Base-by-base conservation (phyloP, 2,888 invertebrate genomes). In the Ectemnius continuus region DNA sequence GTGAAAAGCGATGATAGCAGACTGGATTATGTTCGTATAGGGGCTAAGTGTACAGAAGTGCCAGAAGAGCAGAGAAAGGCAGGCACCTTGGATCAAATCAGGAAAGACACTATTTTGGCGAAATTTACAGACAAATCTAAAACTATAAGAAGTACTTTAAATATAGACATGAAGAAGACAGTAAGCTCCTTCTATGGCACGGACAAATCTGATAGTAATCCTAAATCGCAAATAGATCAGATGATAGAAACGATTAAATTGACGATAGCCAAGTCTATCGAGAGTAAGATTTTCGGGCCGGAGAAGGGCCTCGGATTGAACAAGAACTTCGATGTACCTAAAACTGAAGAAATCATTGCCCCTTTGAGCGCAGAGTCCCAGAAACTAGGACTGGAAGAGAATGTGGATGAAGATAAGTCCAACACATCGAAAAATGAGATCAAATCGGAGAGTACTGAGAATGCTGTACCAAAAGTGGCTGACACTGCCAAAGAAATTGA, bases 401-500 rank as follows among this genome's bases (percentile, higher is more conserved):
- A 56, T 13, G 75, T 74, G 4, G 85, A 86, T 1, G 87, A 88
- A 48, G 86, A 88, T 5, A 85, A 86, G 61, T 84, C 86, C 14
- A 83, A 80, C 59, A 82, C 75, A 23, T 77, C 87, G 13, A 84
- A 80, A 47, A 85, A 82, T 26, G 86, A 89, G 23, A 75, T 82
- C 18, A 82, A 85, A 60, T 82, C 85, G 1, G 87, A 88, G 3
- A 84, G 75, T 67, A 75, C 85, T 23, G 87, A 88, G 20, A 89
- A 88, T 79, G 85, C 90, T 59, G 87, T 90, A 82, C 91, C 91
- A 67, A 90, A 87, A 82, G 89, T 91, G 79, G 91, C 90, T 63
- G 90, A 90, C 76, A 91, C 91, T 87, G 91, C 91, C 89, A 91
- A 91, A 90, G 91, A 91, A 85, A 91, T 91, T 69, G 91, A 91